Percentiles rank a stretch among this genome's conserved stretches.
phyloP scores from a whole-genome alignment of 2,888 invertebrate species.

The Ctenicera cuprea region DNA sequence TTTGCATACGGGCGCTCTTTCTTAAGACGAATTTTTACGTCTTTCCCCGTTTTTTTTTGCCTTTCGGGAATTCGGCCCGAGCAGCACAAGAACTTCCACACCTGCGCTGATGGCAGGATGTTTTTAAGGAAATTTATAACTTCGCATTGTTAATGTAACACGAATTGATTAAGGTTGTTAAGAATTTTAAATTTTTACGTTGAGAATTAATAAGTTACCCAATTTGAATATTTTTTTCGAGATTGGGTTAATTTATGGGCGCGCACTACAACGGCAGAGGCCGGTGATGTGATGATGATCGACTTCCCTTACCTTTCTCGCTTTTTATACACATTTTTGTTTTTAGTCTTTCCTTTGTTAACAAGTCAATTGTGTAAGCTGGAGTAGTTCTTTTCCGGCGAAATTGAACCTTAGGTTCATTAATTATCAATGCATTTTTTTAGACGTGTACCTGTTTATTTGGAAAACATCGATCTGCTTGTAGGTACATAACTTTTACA shows the following conservation, averaged over 20 bases:
- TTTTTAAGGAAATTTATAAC: conserved; percentile 4
- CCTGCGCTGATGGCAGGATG: conserved; percentile 7
- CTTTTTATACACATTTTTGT: background rate
- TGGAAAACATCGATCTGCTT: too few relatives aligned
- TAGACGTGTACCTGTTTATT: too few relatives aligned
- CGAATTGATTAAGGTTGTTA: conserved; percentile 5
- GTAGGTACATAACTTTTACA: too few relatives aligned
- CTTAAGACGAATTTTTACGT: conserved; percentile 32
- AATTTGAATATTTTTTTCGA: conserved; percentile 15
- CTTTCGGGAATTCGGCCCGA: background rate
- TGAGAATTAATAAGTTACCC: background rate
- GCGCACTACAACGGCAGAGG: conserved; percentile 2
- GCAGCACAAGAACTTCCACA: background rate
- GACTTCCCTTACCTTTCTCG: background rate
- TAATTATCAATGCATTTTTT: too few relatives aligned
- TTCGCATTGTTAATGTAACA: conserved; percentile 14
- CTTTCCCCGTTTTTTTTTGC: conserved; percentile 6
- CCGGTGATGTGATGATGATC: conserved; percentile 8
- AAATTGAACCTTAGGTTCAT: too few relatives aligned
- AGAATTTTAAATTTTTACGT: conserved; percentile 7
- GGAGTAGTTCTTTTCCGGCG: background rate
- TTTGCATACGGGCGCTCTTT: conserved; percentile 65
- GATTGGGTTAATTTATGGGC: conserved; percentile 9
- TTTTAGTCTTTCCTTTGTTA: background rate
- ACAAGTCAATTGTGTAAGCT: background rate